Conservation (phyloP, 1,140 invertebrate species). For the Goniozus legneri region DNA sequence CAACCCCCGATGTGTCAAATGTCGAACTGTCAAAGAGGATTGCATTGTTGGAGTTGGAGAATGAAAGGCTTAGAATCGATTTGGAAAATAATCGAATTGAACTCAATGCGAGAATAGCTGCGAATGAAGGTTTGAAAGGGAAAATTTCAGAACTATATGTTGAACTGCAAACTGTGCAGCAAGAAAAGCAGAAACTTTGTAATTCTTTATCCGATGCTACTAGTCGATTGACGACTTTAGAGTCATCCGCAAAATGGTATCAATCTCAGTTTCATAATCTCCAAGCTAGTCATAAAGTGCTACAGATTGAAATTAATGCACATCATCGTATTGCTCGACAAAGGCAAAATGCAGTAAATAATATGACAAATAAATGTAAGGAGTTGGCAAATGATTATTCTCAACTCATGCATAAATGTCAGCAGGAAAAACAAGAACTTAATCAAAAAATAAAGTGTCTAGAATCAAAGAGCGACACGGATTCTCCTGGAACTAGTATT, state of each 20-base stretch:
- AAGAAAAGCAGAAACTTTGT: conserved; percentile 32
- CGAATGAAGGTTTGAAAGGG: conserved; percentile 36
- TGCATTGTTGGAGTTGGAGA: conserved; percentile 31
- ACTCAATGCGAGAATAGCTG: conserved; percentile 32
- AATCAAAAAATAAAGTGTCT: conserved; percentile 16
- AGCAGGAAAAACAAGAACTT: conserved; percentile 25
- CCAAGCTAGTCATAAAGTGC: conserved; percentile 30
- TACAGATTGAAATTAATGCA: conserved; percentile 34
- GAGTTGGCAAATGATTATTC: conserved; percentile 28
- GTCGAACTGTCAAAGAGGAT: conserved; percentile 28
- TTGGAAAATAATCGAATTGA: conserved; percentile 32
- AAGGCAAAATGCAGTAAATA: conserved; percentile 26
- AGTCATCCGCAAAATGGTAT: conserved; percentile 38
- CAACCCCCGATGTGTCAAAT: conserved; percentile 29
- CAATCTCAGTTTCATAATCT: conserved; percentile 31
- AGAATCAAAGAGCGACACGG: conserved; percentile 5
- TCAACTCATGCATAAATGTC: conserved; percentile 20
- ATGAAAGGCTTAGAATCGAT: conserved; percentile 31
- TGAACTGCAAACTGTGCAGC: conserved; percentile 27
- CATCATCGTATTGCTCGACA: conserved; percentile 32
- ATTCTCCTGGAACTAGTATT: neutral
- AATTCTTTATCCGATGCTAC: conserved; percentile 27
- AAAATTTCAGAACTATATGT: conserved; percentile 36
- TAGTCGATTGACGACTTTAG: conserved; percentile 18
- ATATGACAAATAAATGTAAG: conserved; percentile 27